Base-by-base conservation (phyloP, 2,888 invertebrate genomes). In the Luperina nickerlii region DNA sequence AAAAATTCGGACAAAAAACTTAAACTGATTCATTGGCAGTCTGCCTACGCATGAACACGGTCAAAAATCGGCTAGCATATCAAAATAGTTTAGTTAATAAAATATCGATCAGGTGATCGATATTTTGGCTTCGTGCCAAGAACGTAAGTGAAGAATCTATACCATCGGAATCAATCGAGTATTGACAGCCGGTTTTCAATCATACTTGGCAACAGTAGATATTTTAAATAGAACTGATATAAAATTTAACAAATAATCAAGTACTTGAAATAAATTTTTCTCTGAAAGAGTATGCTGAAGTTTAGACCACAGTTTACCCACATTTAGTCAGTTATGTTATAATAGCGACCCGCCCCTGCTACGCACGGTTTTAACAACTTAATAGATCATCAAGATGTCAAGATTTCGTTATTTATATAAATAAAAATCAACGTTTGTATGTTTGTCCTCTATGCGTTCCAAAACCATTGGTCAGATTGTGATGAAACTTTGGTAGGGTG, bases 41-140 rank as follows among this genome's bases (percentile, higher is more conserved):
- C 57, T 72, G 45, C 67, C 74, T 57, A 74, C 74, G 62, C 77
- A 63, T 38, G 38, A 70, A 71, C 8, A 27, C 45, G 48, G 24
- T 57, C 13, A 70, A 82, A 85, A 78, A 54, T 74, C 38, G 38
- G 60, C 9, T 38, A 69, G 51, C 68, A 48, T 32, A 82, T 86
- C 60, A 63, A 85, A 84, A 86, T 85, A 78, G 78, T 86, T 83
- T 63, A 65, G 78, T 60, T 75, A 80, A 87, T 75, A 80, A 87
- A 88, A 85, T 83, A 79, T 85, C 79, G 72, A 86, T 76, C 66
- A 57, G 38, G 6, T 38, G 38, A 38, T 38, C 6, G 38, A 38
- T 38, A 38, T 38, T 13, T 27, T 83, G 85, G 85, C 86, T 7
- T 2, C 24, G 74, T 38, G 79, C 85, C 85, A 86, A 83, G 27